Percentiles rank a stretch among this genome's conserved stretches.
These are phyloP conservation scores for Anguilla anguilla DNA, from an alignment of 2,797 vertebrate species.

Conservation along the genomic window DNA sequence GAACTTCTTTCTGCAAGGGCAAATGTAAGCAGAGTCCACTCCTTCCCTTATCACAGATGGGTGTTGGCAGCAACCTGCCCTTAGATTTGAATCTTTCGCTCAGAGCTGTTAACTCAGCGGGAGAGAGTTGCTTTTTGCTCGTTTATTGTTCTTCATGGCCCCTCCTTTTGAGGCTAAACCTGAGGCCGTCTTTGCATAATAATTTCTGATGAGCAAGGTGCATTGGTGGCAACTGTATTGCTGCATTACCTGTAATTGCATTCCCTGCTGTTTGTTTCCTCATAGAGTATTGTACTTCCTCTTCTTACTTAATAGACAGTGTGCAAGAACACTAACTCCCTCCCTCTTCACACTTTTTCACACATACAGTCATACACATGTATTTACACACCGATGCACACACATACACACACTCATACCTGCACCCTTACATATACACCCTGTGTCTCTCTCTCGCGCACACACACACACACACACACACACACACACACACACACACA, in stretches of 20 bases:
- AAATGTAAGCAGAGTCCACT: constrained; percentile 15
- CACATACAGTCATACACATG: background rate
- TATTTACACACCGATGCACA: background rate
- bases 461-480: no score
- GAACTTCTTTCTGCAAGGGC: constrained; percentile 14
- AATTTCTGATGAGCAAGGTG: background rate
- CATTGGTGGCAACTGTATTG: background rate
- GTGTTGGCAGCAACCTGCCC: constrained; percentile 12
- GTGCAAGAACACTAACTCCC: background rate
- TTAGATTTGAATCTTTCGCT: constrained; percentile 10
- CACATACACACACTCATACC: background rate
- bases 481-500: background rate
- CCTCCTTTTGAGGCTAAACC: background rate
- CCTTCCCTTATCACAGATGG: constrained; percentile 20
- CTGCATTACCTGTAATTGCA: background rate
- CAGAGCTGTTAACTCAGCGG: background rate
- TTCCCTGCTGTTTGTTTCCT: background rate
- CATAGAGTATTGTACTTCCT: no score
- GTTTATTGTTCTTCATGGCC: background rate
- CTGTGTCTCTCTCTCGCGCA: background rate
- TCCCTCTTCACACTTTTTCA: background rate
- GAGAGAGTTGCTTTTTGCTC: constrained; percentile 34
- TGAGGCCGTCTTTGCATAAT: background rate
- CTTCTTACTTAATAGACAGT: background rate
- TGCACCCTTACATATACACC: background rate